A percentile compares a stretch with the other conserved stretches of the same genome.
Conservation (phyloP, 2,113 vertebrate genomes). For the Mastomys natalensis region DNA sequence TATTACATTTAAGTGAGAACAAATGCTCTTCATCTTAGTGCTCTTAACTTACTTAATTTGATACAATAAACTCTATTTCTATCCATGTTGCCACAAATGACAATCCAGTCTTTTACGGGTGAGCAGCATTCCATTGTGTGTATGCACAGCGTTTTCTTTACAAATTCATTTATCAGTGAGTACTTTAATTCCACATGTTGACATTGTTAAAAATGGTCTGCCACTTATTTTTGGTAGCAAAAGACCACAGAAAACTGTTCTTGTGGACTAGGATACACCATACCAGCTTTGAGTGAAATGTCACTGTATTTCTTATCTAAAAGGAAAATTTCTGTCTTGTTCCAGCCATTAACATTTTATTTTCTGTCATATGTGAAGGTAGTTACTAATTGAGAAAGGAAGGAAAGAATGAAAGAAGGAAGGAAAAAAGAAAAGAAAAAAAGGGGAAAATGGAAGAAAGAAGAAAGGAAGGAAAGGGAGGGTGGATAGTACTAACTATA, state of each 20-base stretch:
- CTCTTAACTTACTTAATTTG: neutral
- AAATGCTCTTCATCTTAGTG: neutral
- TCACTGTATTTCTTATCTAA: neutral
- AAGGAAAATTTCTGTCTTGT: neutral
- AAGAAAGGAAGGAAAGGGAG: neutral
- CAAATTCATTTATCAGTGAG: neutral
- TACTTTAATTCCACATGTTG: neutral
- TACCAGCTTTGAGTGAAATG: neutral
- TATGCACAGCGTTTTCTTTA: neutral
- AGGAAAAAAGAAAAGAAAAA: neutral
- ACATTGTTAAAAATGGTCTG: neutral
- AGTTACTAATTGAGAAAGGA: neutral
- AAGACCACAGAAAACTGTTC: neutral
- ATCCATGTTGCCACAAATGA: neutral
- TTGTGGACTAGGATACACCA: neutral
- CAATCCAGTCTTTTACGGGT: neutral
- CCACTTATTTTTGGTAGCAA: neutral
- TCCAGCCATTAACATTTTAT: neutral
- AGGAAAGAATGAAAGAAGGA: neutral
- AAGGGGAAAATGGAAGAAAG: neutral
- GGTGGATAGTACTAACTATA: neutral
- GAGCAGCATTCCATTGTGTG: neutral
- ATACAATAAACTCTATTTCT: neutral
- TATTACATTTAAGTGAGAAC: neutral
- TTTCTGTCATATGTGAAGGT: neutral